A percentile compares a stretch with the other conserved stretches of the same genome.
Conservation (phyloP, 2,797 vertebrate species). For the Hyperoplus lanceolatus region DNA sequence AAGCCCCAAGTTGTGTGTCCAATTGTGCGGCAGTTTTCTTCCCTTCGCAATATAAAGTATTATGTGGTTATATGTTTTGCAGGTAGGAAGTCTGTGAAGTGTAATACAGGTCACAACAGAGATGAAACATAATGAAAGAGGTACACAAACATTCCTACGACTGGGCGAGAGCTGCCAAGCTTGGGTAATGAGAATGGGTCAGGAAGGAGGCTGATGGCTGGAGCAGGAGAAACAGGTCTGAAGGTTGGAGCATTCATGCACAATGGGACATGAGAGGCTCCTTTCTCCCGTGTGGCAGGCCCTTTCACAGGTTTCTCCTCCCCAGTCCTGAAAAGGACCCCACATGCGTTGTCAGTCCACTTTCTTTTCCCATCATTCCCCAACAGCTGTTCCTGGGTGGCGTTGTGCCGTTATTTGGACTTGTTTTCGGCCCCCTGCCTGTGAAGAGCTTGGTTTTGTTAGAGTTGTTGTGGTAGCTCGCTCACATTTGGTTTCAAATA, state of each 20-base stretch:
- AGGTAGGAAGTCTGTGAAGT: conserved; percentile 20
- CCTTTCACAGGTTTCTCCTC: conserved; percentile 80
- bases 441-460: conserved; percentile 58
- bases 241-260: conserved; percentile 72
- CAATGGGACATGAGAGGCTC: conserved; percentile 81
- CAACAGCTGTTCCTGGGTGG: conserved; percentile 83
- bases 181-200: conserved; percentile 49
- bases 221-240: conserved; percentile 65
- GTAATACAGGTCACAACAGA: conserved; percentile 52
- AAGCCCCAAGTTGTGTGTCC: not conserved
- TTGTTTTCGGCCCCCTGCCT: conserved; percentile 71
- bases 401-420: conserved; percentile 80
- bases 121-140: conserved; percentile 43
- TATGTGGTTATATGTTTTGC: not conserved
- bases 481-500: conserved; percentile 73
- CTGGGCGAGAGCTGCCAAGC: conserved; percentile 53
- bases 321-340: conserved; percentile 76
- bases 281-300: conserved; percentile 80
- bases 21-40: not conserved
- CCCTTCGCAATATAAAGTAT: not conserved
- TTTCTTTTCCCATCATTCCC: conserved; percentile 82
- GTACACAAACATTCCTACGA: conserved; percentile 64
- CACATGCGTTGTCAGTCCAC: conserved; percentile 70
- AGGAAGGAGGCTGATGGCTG: conserved; percentile 63
- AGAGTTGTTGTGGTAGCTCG: conserved; percentile 69